Evolutionary conservation across 1,140 invertebrate genomes (phyloP), one percentile per base, ranked within the genome.

Genomic region (Papilio dardanus): DNA sequence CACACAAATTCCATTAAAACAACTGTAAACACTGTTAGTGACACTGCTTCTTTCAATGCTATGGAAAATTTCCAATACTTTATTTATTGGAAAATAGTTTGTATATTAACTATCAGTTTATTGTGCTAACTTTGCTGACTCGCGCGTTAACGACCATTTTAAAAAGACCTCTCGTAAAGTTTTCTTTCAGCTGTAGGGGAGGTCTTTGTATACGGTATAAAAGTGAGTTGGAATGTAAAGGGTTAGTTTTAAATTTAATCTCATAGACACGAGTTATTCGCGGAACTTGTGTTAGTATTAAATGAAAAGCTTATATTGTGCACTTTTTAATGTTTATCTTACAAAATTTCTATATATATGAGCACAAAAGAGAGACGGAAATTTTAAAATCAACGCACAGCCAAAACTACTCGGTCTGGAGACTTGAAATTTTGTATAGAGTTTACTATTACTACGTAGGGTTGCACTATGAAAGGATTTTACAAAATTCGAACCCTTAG

Each of bases 211-310:
- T 31, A 46, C 8, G 37, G 37, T 50, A 2, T 28, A 19, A 46
- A 50, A 28, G 12, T 50, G 14, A 14, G 54, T 35, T 40, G n/a
- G 71, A 69, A n/a, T 54, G 16, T 76, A 81, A 73, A 75, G 76
- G 76, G 21, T 46, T 75, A 66, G 75, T 82, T 80, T 82, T 76
- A 78, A 77, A 80, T 82, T 82, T 77, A 80, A 82, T 80, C 77
- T 66, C 74, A 71, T 37, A 35, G 73, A 76, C 67, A 42, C 35
- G 16, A 21, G 66, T 73, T 79, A 79, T 79, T 76, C 54, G 68
- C 0, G 50, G 75, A 74, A 79, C 58, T 76, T 65, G 73, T 79
- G 73, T 79, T 76, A 66, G 65, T 67, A 79, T 79, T 28, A 69
- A 68, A 35, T 35, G 46, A 24, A 12, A 16, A 62, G 54, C 24